Evolutionary conservation across 2,113 vertebrate genomes (phyloP), one percentile per base, ranked within the genome.

Genomic region (Chrysemys picta): DNA sequence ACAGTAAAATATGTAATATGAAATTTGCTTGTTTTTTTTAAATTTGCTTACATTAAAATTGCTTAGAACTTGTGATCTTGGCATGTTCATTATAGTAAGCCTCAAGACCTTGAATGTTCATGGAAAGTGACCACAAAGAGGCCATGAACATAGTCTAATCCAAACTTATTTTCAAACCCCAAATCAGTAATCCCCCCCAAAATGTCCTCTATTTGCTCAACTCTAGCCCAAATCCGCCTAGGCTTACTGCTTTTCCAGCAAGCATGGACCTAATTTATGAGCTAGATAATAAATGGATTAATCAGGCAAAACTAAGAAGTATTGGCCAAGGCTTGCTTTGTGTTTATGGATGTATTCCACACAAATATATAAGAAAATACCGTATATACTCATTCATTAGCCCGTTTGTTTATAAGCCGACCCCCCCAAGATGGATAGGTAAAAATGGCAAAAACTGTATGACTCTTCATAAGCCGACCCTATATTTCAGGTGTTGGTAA

Each of bases 21-120:
- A 93, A 93, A 85, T 97, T 95, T 93, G 86, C 78, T 92, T 95
- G 78, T 94, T 95, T 93, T 89, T 93, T 94, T 87, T 95, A 96
- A 95, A 95, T 95, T 95, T 97, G 92, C 92, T 52, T 91, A 91
- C 91, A 93, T 90, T 96, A 89, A 93, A 95, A 93, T 92, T 25
- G 22, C 75, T 47, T 76, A 27, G 7, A 76, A 76, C 11, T 24
- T 75, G 72, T n/a, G 21, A 42, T 75, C 72, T 76, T 42, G 42
- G 42, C 24, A 14, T 47, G 42, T 76, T 76, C 24, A 24, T 27
- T 22, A 76, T 27, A 47, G 24, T 45, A 42, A 76, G 75, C 21
- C 22, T 45, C 38, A 25, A 47, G 42, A 47, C 21, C 42, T 45
- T 76, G 24, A 76, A 47, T 45, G 24, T 76, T 76, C 24, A 47